Evolutionary conservation across 2,797 vertebrate genomes (phyloP), one percentile per base, ranked within the genome.

Genomic region (Darevskia mixta): DNA sequence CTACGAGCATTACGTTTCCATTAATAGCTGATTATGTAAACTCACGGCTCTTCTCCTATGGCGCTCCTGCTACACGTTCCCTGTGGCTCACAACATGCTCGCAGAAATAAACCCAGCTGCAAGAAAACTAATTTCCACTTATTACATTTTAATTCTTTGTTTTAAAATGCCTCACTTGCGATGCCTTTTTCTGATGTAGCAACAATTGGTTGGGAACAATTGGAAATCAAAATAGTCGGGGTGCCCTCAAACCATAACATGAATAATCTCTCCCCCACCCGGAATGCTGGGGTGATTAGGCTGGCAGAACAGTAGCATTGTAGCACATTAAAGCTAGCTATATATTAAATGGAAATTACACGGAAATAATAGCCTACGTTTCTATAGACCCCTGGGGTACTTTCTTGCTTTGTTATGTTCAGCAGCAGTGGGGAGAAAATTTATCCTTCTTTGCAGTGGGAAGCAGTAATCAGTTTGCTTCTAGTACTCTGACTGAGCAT

Each of bases 311-410:
- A 77, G 90, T 79, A 41, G 45, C 87, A 86, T 93, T 94, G 86
- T 25, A 17, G 66, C 87, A 41, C 79, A 91, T 75, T 82, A 80
- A 81, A 88, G 87, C 87, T 92, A 91, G 89, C 76, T 92, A 86
- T 91, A 93, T 90, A 89, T 89, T 82, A 90, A 89, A 90, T 86
- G 88, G 87, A 91, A 95, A 95, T 79, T 92, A 92, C 75, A 91
- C 87, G 85, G 87, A 72, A 92, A 89, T 94, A 91, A 94, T 93
- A 90, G 89, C 78, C 91, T 92, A 32, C 81, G 8, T 91, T 94
- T 87, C 64, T 85, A 83, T 43, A 86, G 85, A 87, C 71, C 0
- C 43, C 76, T 41, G 87, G 83, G 35, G 77, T 91, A 83, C 91
- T 92, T 83, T 88, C 27, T 80, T 94, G 49, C 76, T 90, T 80